Base-by-base conservation (phyloP, 2,797 vertebrate species). In the Notolepis coatsorum region DNA sequence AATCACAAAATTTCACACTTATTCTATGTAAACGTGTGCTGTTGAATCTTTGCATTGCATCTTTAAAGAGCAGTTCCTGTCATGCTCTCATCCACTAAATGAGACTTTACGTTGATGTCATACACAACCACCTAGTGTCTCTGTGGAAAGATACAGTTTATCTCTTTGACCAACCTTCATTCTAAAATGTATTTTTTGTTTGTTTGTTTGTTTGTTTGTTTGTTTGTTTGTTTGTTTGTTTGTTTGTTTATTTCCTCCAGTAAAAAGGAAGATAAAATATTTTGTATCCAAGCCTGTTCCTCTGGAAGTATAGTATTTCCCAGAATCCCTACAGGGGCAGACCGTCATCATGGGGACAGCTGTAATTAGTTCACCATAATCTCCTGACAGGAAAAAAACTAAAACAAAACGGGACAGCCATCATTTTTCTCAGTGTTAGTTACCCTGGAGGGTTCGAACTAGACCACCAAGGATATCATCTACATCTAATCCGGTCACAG, bases 361-460 rank as follows among this genome's bases (percentile, higher is more conserved):
- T 42, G 45, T n/a, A 37, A 48, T 60, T 38, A 38, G 45, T 48
- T 27, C 15, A 38, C 5, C 56, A 37, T 59, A 25, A 59, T 46
- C 30, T 35, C 43, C 43, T 23, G 13, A n/a, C n/a, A 31, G 55
- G 50, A 17, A 17, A 23, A 27, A 31, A n/a, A 24, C 24, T 37
- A 31, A 37, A 18, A 27, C 23, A 33, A 7, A 35, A 30, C 15
- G 17, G 35, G 28, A 27, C 3, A 10, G 25, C 23, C 17, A 48
- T 13, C 4, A 35, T 27, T 59, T 46, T 35, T 27, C 43, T 17
- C 30, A 47, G 8, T 38, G 28, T 37, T 15, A 27, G 15, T 5
- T 12, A 6, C 15, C 31, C 31, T 18, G 31, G n/a, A 38, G 43
- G 8, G 42, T n/a, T 48, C 31, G 28, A 6, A 25, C 23, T 39